Base-by-base conservation (phyloP, 2,888 invertebrate genomes). In the Aphidius colemani region DNA sequence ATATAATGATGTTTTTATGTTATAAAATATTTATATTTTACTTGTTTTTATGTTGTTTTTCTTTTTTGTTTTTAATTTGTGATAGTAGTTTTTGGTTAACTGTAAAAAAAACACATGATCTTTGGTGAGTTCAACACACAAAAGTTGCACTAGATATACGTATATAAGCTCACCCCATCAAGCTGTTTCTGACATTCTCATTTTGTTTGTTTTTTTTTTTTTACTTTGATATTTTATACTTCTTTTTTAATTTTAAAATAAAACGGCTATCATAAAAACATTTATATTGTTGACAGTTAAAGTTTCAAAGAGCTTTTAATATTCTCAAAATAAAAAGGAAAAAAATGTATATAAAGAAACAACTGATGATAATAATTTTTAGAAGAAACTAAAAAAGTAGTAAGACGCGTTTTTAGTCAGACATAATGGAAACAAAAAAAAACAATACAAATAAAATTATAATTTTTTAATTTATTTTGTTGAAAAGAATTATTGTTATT, bases 71-170 rank as follows among this genome's bases (percentile, higher is more conserved):
- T 11, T 13, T 49, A 49, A 49, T 49, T 49, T 11, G 13, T 49
- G 11, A 11, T 10, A 1, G 13, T 18, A 18, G 13, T n/a, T 51
- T 1, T 7, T 11, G 13, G 41, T 56, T 13, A 13, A 8, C 44
- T 11, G 13, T 7, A 43, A 45, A 13, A n/a, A 44, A 8, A 10
- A 7, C 10, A 30, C 7, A 30, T 57, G 46, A 57, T 7, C 39
- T 10, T 13, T 49, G 62, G 62, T 57, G 62, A 63, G 62, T 63
- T 63, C 62, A 63, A 63, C 62, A 63, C 50, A 55, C 55, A 45
- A 51, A 39, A 53, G n/a, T 50, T 56, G 41, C 61, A 56, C 8
- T 13, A 55, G 48, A 40, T 56, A 18, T 18, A 39, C 7, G 13
- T 56, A 39, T 10, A 30, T 30, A 30, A 30, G 48, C 46, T 46